phyloP scores from a whole-genome alignment of 2,888 invertebrate species.

The Tethea ocularis region DNA sequence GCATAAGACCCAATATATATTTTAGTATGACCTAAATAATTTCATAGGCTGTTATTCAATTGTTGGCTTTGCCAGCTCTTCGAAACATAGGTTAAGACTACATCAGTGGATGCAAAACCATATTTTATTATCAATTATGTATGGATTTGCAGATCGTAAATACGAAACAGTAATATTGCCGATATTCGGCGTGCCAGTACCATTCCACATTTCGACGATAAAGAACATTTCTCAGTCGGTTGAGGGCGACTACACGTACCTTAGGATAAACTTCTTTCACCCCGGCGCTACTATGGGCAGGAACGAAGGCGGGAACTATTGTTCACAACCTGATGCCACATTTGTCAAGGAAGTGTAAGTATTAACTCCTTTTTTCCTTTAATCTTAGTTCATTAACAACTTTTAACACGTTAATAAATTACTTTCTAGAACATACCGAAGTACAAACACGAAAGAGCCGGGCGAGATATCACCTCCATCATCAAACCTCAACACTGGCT shows the following conservation, averaged over 20 bases:
- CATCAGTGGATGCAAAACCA: too few relatives aligned
- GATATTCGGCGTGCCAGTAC: conserved; percentile 97
- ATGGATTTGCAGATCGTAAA: conserved; percentile 89
- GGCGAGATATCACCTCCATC: conserved; percentile 97
- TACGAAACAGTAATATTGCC: conserved; percentile 99
- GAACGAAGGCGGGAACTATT: conserved; percentile 95
- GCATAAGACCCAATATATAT: too few relatives aligned
- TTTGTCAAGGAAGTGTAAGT: conserved; percentile 98
- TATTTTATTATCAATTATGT: neutral
- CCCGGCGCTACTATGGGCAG: conserved; percentile 98
- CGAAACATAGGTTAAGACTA: too few relatives aligned
- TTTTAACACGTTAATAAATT: too few relatives aligned
- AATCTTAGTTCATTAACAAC: neutral
- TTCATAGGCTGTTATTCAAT: too few relatives aligned
- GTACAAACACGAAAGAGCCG: conserved; percentile 98
- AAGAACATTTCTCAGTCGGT: conserved; percentile 99
- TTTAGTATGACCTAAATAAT: too few relatives aligned
- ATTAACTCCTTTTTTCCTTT: neutral
- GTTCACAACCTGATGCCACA: conserved; percentile 97
- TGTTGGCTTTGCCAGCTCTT: too few relatives aligned
- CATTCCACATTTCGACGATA: conserved; percentile 99
- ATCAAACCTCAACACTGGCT: conserved; percentile 97
- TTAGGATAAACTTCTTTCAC: conserved; percentile 98
- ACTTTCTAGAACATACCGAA: conserved; percentile 94
- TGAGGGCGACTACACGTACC: conserved; percentile 99